Evolutionary conservation across 2,113 vertebrate genomes (phyloP).

Genomic region (Xiphophorus maculatus): DNA sequence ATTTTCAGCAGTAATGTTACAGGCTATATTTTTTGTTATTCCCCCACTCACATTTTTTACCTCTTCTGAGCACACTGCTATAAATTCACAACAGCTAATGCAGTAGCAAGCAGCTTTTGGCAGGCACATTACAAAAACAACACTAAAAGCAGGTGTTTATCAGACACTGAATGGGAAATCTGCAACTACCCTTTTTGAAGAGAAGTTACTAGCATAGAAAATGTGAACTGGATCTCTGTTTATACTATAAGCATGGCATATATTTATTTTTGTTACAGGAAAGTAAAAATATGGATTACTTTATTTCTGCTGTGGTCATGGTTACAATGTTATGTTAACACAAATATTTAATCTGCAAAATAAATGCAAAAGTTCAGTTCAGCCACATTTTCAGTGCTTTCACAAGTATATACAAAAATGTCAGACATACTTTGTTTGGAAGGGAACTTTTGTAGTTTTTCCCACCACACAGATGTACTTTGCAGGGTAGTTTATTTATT

Average conservation of each 20-base stretch:
- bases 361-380: background rate
- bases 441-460: conserved; percentile 10
- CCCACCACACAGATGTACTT: conserved; percentile 8
- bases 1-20: too few relatives aligned
- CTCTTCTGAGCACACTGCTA: conserved; percentile 14
- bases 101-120: conserved; percentile 35
- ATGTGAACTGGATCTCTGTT: conserved; percentile 2
- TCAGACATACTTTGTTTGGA: conserved; percentile 2
- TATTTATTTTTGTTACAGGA: background rate
- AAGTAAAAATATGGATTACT: background rate
- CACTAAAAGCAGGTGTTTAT: conserved; percentile 31
- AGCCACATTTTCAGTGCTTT: background rate
- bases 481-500: background rate
- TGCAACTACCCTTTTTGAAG: conserved; percentile 33
- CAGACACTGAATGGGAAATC: conserved; percentile 39
- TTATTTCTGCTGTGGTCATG: conserved; percentile 13
- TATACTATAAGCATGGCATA: conserved; percentile 6
- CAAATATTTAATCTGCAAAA: background rate
- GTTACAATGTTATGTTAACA: background rate
- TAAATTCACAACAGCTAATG: conserved; percentile 37
- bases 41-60: conserved; percentile 21
- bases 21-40: conserved; percentile 11
- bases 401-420: background rate
- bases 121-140: conserved; percentile 44
- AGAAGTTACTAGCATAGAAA: conserved; percentile 50